phyloP scores from a whole-genome alignment of 2,888 invertebrate species.

The Abscondita cerata region DNA sequence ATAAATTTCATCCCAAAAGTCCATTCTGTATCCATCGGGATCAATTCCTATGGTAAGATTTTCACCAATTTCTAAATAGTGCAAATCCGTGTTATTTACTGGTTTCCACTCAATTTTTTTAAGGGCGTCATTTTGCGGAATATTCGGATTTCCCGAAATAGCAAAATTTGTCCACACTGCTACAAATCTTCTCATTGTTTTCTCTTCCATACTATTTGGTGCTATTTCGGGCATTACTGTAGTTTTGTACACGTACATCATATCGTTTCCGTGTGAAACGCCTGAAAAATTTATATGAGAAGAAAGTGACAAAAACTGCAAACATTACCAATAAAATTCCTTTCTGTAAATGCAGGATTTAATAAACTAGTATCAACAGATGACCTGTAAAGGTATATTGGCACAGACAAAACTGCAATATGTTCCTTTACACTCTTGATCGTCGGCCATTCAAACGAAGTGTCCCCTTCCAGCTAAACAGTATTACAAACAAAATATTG shows the following conservation, averaged over 20 bases:
- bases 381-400: slow-evolving; percentile 50
- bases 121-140: slow-evolving; percentile 22
- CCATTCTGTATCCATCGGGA: slow-evolving; percentile 40
- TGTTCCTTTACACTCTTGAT: slow-evolving; percentile 43
- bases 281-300: slow-evolving; percentile 39
- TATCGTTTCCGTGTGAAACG: slow-evolving; percentile 46
- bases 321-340: slow-evolving; percentile 43
- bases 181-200: slow-evolving; percentile 39
- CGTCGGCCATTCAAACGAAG: slow-evolving; percentile 46
- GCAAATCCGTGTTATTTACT: slow-evolving; percentile 21
- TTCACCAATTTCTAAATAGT: too few species aligned
- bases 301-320: background rate
- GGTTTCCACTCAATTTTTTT: slow-evolving; percentile 38
- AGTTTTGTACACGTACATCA: slow-evolving; percentile 47
- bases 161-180: slow-evolving; percentile 49
- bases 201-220: slow-evolving; percentile 39
- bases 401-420: slow-evolving; percentile 40
- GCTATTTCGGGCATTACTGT: slow-evolving; percentile 34
- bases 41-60: slow-evolving; percentile 38
- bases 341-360: too few species aligned
- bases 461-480: slow-evolving; percentile 52
- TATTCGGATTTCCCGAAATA: slow-evolving; percentile 38
- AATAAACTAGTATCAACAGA: slow-evolving; percentile 42
- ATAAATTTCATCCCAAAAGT: slow-evolving; percentile 46
- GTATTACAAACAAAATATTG: background rate